Base-by-base conservation (phyloP, 2,797 vertebrate genomes). In the Emydoidea blandingii region DNA sequence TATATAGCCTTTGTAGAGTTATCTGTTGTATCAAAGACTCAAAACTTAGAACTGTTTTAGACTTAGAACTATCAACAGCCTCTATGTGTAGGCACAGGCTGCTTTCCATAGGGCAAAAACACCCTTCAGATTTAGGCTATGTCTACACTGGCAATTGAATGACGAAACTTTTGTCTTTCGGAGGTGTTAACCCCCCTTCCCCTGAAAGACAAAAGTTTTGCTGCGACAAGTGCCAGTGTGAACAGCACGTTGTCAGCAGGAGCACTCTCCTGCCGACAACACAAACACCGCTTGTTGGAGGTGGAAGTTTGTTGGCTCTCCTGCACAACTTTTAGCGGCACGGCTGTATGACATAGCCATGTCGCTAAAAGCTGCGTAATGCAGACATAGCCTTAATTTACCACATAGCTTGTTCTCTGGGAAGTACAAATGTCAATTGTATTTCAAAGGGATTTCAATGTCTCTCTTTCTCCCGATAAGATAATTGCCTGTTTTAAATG, bases 41-140 rank as follows among this genome's bases (percentile, higher is more conserved):
- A 44, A 82, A 94, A 57, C 27, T 87, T 62, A 0, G 31, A 65
- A 6, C 41, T 81, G 3, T 65, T 31, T 50, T 50, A 87, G 31
- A 59, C 27, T 87, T 65, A 0, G 31, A 65, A 6, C 37, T 80
- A 3, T 65, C n/a, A 44, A 0, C 25, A 89, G 29, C 19, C 91
- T 89, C 68, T 91, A 9, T 44, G 44, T 93, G 57, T 27, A 85
- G 83, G 31, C 56, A 89, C n/a, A 72, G 81, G 15, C 49, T 50
- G 2, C 21, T 90, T 89, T 62, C 52, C 47, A 44, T 87, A 62
- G 86, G 47, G 5, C 1, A 49, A 79, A 41, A 88, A 27, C 4
- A 85, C 93, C 52, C 37, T 83, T 49, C 18, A 52, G 16, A 54
- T 72, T 37, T 81, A 53, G 18, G 52, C 52, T 21, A 18, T 52